phyloP scores from a whole-genome alignment of 2,888 invertebrate species.

The Linnaemya vulpina region DNA sequence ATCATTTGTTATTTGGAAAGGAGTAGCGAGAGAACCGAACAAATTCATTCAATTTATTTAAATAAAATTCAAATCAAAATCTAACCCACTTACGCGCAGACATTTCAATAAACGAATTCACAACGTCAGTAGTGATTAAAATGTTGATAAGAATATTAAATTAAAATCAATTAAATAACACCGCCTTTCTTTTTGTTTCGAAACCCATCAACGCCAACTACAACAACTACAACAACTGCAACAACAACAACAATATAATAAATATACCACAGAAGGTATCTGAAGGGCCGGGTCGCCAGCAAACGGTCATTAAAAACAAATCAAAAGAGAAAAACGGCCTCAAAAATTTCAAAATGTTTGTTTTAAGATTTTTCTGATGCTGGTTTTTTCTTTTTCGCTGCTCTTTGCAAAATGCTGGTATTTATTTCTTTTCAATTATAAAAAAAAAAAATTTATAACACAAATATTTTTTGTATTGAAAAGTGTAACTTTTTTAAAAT shows the following conservation, averaged over 20 bases:
- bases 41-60: slow-evolving; percentile 52
- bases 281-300: slow-evolving; percentile 50
- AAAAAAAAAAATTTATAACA: not conserved
- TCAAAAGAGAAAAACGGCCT: slow-evolving; percentile 1
- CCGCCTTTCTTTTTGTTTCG: slow-evolving; percentile 48
- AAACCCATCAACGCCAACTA: slow-evolving; percentile 11
- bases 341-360: slow-evolving; percentile 31
- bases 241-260: slow-evolving; percentile 2
- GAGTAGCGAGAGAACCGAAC: not conserved
- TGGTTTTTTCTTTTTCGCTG: not conserved
- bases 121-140: slow-evolving; percentile 66
- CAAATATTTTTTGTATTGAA: slow-evolving; percentile 31
- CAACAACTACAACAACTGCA: slow-evolving; percentile 29
- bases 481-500: slow-evolving; percentile 26
- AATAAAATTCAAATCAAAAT: slow-evolving; percentile 70
- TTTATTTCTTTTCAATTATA: slow-evolving; percentile 4
- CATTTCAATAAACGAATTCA: slow-evolving; percentile 65
- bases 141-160: slow-evolving; percentile 66
- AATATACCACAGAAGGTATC: slow-evolving; percentile 21
- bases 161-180: slow-evolving; percentile 61
- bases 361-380: not conserved
- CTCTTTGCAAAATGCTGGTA: slow-evolving; percentile 19
- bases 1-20: slow-evolving; percentile 15
- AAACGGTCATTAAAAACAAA: not conserved
- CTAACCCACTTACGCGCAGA: slow-evolving; percentile 37